Evolutionary conservation across 1,140 invertebrate genomes (phyloP).

Genomic region (Forficula auricularia): DNA sequence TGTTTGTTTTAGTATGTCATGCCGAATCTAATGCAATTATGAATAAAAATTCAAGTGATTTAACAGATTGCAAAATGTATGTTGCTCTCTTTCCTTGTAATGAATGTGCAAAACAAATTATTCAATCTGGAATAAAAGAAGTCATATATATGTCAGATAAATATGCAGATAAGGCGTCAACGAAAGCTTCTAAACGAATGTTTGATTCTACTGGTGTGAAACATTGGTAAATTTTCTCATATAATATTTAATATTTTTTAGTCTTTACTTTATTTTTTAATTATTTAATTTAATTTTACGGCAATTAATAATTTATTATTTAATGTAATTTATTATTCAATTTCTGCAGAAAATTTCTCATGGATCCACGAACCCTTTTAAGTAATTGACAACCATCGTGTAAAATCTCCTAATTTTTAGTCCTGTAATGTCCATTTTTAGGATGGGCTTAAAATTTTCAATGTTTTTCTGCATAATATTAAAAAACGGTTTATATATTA

Average conservation of each 20-base stretch:
- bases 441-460: too few species aligned
- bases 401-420: too few species aligned
- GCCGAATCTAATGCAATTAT: conserved; percentile 93
- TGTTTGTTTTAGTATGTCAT: conserved; percentile 67
- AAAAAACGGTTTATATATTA: too few species aligned
- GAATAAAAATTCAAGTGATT: conserved; percentile 65
- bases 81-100: conserved; percentile 85
- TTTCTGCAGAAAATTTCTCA: too few species aligned
- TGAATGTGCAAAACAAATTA: conserved; percentile 93
- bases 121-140: conserved; percentile 76
- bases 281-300: too few species aligned
- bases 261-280: too few species aligned
- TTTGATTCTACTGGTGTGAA: conserved; percentile 53
- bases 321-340: too few species aligned
- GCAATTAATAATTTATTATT: too few species aligned
- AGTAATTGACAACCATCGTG: too few species aligned
- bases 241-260: not conserved
- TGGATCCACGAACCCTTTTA: too few species aligned
- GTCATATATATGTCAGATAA: conserved; percentile 72
- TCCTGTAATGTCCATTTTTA: too few species aligned
- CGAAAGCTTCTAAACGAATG: conserved; percentile 60
- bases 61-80: conserved; percentile 69
- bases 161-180: conserved; percentile 43
- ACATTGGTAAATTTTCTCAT: conserved; percentile 34
- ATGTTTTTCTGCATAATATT: too few species aligned